Percentiles rank a stretch among this genome's conserved stretches.
Evolutionary conservation across 2,113 vertebrate species (phyloP).

Genomic region (Falco punctatus): DNA sequence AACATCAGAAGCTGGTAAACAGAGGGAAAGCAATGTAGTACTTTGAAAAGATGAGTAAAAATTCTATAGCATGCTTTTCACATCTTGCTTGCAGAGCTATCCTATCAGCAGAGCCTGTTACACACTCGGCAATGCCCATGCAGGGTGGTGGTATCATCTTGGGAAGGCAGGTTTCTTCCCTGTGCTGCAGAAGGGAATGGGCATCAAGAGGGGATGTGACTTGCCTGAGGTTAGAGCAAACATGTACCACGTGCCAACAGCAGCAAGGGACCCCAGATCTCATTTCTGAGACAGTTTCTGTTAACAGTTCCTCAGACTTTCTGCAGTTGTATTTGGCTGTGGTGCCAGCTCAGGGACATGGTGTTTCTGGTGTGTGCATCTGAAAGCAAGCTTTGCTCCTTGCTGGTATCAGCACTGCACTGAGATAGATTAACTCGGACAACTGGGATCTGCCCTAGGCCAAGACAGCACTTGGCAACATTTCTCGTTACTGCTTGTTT

Average conservation of each 20-base stretch:
- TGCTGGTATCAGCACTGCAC: neutral
- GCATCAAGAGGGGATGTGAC: neutral
- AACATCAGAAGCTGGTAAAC: neutral
- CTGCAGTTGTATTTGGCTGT: neutral
- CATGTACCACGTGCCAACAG: neutral
- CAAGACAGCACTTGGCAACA: neutral
- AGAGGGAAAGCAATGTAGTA: neutral
- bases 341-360: neutral
- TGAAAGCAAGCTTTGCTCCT: neutral
- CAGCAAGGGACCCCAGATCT: neutral
- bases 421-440: neutral
- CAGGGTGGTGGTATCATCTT: neutral
- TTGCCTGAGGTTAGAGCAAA: neutral
- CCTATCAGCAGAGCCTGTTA: neutral
- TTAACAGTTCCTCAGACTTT: neutral
- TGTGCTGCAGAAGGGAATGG: neutral
- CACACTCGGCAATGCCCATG: neutral
- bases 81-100: neutral
- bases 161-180: neutral
- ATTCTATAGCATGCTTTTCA: neutral
- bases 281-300: neutral
- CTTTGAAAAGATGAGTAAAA: neutral
- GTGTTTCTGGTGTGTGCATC: neutral
- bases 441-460: slow-evolving; percentile 10
- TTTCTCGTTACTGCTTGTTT: slow-evolving; percentile 10